Evolutionary conservation across 2,797 vertebrate species (phyloP).

Genomic region (Pseudomugil tenellus): DNA sequence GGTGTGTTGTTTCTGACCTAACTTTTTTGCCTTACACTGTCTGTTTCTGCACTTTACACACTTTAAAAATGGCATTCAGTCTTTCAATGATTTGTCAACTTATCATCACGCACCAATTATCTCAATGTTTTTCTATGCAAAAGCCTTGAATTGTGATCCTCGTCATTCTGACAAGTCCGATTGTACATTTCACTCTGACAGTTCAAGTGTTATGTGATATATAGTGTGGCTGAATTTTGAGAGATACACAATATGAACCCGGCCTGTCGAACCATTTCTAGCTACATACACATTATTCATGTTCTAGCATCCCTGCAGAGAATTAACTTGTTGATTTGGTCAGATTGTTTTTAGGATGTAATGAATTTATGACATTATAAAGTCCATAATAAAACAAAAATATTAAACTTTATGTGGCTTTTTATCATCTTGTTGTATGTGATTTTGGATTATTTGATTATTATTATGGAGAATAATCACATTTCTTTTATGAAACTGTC

Average conservation of each 20-base stretch:
- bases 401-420: background rate
- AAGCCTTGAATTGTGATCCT: slow-evolving; percentile 47
- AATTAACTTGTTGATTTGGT: slow-evolving; percentile 51
- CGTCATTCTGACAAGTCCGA: slow-evolving; percentile 20
- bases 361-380: slow-evolving; percentile 55
- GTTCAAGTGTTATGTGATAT: slow-evolving; percentile 29
- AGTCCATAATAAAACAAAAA: slow-evolving; percentile 45
- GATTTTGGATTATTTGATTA: background rate
- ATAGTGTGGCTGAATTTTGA: slow-evolving; percentile 5
- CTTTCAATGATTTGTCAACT: slow-evolving; percentile 38
- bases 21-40: slow-evolving; percentile 76
- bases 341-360: slow-evolving; percentile 61
- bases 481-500: background rate
- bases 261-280: slow-evolving; percentile 40
- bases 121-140: slow-evolving; percentile 82
- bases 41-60: slow-evolving; percentile 75
- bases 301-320: slow-evolving; percentile 40
- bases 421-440: background rate
- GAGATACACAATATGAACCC: slow-evolving; percentile 30
- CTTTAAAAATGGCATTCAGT: slow-evolving; percentile 48
- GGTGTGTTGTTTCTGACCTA: slow-evolving; percentile 54
- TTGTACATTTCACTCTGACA: slow-evolving; percentile 11
- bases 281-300: slow-evolving; percentile 53
- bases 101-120: slow-evolving; percentile 49
- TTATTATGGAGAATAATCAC: background rate